These are phyloP conservation scores for Ceratitis capitata DNA, from an alignment of 1,140 invertebrate species.

Conservation along the genomic window DNA sequence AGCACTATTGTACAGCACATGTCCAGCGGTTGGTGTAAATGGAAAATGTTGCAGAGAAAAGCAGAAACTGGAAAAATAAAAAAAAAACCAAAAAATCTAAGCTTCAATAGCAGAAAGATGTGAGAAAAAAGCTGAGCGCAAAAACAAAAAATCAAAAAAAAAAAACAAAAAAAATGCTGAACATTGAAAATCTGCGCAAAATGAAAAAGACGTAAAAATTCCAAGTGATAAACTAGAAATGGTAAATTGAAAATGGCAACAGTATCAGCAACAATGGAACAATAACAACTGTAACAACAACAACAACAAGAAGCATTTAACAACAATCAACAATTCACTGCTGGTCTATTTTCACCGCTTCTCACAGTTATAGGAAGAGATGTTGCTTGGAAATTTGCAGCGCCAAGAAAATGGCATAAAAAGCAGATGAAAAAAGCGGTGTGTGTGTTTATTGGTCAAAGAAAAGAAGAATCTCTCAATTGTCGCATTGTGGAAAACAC, in stretches of 20 bases:
- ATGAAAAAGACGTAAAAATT: neutral
- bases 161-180: neutral
- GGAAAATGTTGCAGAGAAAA: neutral
- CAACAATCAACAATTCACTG: neutral
- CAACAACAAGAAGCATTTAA: neutral
- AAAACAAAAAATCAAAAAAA: neutral
- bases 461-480: neutral
- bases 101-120: too few relatives aligned
- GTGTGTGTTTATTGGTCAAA: neutral
- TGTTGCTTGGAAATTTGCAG: neutral
- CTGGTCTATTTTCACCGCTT: neutral
- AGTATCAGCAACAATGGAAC: neutral
- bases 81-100: too few relatives aligned
- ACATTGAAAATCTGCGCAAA: neutral
- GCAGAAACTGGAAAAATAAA: neutral
- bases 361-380: neutral
- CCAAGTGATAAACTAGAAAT: slow-evolving; percentile 6
- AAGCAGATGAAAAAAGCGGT: neutral
- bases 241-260: slow-evolving; percentile 26
- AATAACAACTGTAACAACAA: too few relatives aligned
- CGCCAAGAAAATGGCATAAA: neutral
- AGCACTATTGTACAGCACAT: too few relatives aligned
- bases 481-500: neutral
- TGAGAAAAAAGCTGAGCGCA: neutral
- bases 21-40: neutral